A percentile compares a stretch with the other conserved stretches of the same genome.
Evolutionary conservation across 2,113 vertebrate genomes (phyloP).

Genomic region (Xiphophorus maculatus): DNA sequence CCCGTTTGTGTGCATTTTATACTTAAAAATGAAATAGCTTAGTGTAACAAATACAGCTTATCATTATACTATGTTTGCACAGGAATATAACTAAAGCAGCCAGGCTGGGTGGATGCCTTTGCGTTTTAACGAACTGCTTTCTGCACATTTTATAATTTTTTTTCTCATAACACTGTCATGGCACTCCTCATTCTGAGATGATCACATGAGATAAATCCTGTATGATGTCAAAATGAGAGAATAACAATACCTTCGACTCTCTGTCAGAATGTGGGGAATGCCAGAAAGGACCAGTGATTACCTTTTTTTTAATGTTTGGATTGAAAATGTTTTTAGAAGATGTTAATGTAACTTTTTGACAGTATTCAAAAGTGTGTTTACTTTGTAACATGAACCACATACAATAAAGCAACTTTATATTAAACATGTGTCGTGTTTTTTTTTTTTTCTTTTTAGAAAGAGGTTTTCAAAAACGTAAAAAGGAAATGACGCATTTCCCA

Average conservation of each 20-base stretch:
- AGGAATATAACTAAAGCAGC: neutral
- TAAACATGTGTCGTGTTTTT: neutral
- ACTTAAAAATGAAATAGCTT: neutral
- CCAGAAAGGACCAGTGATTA: neutral
- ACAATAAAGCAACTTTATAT: neutral
- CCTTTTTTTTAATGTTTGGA: neutral
- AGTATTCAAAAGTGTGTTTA: neutral
- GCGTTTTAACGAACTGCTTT: conserved; percentile 19
- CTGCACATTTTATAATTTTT: conserved; percentile 37
- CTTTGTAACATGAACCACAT: neutral
- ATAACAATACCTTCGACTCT: conserved; percentile 16
- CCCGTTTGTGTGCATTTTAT: neutral
- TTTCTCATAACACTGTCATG: conserved; percentile 35
- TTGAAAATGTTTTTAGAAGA: neutral
- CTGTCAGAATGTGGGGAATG: neutral
- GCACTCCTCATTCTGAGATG: conserved; percentile 19
- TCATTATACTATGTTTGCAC: neutral
- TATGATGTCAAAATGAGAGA: conserved; percentile 10
- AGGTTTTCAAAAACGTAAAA: too few species aligned
- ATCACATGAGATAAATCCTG: neutral
- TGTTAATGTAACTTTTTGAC: neutral
- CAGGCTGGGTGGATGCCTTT: neutral
- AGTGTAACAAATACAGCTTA: neutral
- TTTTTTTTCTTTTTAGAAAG: too few species aligned
- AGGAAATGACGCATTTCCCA: too few species aligned